phyloP scores from a whole-genome alignment of 2,797 vertebrate species.

The Tamandua tetradactyla region DNA sequence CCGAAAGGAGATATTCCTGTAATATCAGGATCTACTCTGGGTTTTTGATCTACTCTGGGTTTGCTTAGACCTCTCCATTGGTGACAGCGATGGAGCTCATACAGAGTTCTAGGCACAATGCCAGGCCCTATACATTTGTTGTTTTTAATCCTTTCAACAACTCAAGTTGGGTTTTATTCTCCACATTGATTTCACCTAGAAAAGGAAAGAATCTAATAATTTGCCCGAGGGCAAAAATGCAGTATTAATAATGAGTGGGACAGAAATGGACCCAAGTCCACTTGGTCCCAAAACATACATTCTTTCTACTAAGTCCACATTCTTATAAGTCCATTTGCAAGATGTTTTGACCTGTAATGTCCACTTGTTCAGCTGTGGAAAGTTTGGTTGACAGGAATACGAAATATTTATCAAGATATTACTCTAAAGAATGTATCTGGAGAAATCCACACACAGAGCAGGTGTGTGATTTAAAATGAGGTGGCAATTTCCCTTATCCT shows the following conservation, averaged over 20 bases:
- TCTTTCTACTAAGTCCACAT: background rate
- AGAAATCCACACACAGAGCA: too few species aligned
- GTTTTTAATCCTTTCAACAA: background rate
- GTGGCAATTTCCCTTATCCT: background rate
- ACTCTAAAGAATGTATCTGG: background rate
- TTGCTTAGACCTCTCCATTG: fast-evolving
- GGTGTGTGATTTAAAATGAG: too few species aligned
- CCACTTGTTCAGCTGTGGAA: background rate
- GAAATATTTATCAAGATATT: background rate
- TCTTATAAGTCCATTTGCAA: background rate
- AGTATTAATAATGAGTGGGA: background rate
- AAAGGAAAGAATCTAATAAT: constrained; percentile 5
- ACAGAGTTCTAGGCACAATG: fast-evolving
- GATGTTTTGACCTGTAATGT: background rate
- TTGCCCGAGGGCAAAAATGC: background rate
- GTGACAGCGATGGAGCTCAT: fast-evolving
- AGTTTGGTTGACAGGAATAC: background rate
- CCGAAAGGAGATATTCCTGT: too few species aligned
- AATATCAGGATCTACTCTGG: too few species aligned
- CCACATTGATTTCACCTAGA: constrained; percentile 1
- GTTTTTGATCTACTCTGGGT: too few species aligned
- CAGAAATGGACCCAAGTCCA: background rate
- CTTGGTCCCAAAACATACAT: background rate
- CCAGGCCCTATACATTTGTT: background rate
- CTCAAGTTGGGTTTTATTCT: background rate